Evolutionary conservation across 2,797 vertebrate species (phyloP).

Genomic region (Phataginus tricuspis): DNA sequence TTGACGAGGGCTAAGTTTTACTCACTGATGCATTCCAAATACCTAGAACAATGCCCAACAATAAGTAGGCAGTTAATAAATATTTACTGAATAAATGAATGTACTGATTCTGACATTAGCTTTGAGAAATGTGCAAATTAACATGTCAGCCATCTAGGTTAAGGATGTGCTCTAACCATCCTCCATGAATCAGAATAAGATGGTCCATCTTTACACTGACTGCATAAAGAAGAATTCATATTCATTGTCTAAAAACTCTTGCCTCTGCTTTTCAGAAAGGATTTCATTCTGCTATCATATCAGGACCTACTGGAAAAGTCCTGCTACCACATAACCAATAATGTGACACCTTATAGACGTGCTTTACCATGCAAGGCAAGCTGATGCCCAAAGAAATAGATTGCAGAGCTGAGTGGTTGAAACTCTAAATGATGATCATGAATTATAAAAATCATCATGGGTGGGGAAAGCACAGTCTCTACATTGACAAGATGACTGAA

Average conservation of each 20-base stretch:
- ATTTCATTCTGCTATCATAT: background rate
- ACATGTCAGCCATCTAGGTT: background rate
- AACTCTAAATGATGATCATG: background rate
- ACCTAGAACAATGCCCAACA: background rate
- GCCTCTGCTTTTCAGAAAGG: background rate
- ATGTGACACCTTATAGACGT: background rate
- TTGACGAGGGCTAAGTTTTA: background rate
- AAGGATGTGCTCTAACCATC: background rate
- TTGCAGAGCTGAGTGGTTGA: background rate
- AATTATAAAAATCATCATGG: conserved; percentile 8
- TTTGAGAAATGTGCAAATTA: background rate
- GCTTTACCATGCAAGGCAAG: background rate
- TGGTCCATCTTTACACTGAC: background rate
- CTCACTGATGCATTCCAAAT: background rate
- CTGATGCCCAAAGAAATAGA: background rate
- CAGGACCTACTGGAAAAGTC: background rate
- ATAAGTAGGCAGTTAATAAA: background rate
- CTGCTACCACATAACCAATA: background rate
- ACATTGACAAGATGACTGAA: conserved; percentile 46
- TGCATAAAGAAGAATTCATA: background rate
- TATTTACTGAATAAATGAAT: background rate
- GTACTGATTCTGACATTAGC: background rate
- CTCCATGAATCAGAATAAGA: background rate
- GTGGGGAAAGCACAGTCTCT: conserved; percentile 24
- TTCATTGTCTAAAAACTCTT: background rate